Base-by-base conservation (phyloP, 2,113 vertebrate species). In the Miniopterus natalensis region DNA sequence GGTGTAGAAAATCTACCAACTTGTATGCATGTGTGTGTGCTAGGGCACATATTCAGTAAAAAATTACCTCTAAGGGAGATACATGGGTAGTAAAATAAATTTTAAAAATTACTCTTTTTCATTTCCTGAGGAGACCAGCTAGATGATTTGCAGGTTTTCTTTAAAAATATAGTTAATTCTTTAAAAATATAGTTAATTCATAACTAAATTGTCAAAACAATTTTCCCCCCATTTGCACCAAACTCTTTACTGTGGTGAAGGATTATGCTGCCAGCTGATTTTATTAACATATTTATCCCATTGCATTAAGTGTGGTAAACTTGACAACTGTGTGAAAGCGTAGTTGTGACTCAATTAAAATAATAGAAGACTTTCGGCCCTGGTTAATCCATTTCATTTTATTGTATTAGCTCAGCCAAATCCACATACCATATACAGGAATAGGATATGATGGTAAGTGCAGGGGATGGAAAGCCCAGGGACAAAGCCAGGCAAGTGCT, bases 301-400 rank as follows among this genome's bases (percentile, higher is more conserved):
- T 92, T 96, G 77, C 73, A 74, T 94, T 93, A 90, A 88, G 84
- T 88, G 81, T 95, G 96, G 94, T 95, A 96, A 97, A 95, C 90
- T 80, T 96, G 83, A 97, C 57, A 95, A 95, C 79, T 95, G 94
- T 93, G 91, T 94, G 95, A 92, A 89, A 78, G 89, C 91, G 75
- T 80, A 97, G 74, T 96, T 97, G 95, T 95, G 93, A 95, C 96
- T 98, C 97, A 96, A 97, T 97, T 94, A 97, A 97, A 97, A 96
- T 95, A 95, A 93, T 95, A 96, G 47, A 78, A 94, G 31, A 18
- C 79, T 97, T 97, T 96, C 96, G 40, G 4, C 49, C 29, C 73
- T 95, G 96, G 84, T 42, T 95, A 97, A 97, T 98, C 97, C 83
- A 96, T 8, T 90, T 96, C 87, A 90, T 97, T 96, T 93, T 71